Evolutionary conservation across 1,140 invertebrate genomes (phyloP), one percentile per base, ranked within the genome.

Genomic region (Protaetia brevitarsis): DNA sequence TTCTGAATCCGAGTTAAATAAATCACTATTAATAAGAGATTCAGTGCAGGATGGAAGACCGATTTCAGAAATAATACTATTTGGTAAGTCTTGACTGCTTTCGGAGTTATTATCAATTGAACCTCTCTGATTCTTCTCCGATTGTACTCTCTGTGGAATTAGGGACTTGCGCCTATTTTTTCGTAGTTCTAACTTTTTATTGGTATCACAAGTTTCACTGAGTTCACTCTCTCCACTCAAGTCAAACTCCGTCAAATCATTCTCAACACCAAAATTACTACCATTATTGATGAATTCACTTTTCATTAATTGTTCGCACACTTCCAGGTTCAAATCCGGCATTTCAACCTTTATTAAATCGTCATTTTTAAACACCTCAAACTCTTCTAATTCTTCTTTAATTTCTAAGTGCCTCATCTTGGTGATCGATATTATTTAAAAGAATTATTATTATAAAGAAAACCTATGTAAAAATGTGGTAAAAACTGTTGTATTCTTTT

Each of bases 401-500:
- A 68, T 65, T 31, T 69, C 67, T 63, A 69, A 36, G 31, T 62
- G 67, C 19, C 67, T 31, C 67, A 69, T 69, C 21, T 16, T 66
- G n/a, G 30, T 59, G 19, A 51, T 7, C 11, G 19, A 10, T 59
- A 13, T 28, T 2, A 29, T 2, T 27, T 58, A n/a, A 7, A 7
- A 34, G 31, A 34, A 7, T 34, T 34, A n/a, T 7, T 7, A n/a
- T 34, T 34, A 34, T 34, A n/a, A 7, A 34, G n/a, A 34, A 34
- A 34, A 7, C 7, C 31, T 34, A 7, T 34, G 31, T 34, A 7
- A 34, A 7, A n/a, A n/a, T 7, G n/a, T n/a, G n/a, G 7, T n/a
- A 34, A 34, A 34, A 34, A n/a, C 31, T n/a, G n/a, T n/a, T n/a
- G n/a, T n/a, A n/a, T n/a, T n/a, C n/a, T n/a, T n/a, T n/a, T n/a